A percentile compares a stretch with the other conserved stretches of the same genome.
These are phyloP conservation scores for Accipiter virgatus DNA, from an alignment of 2,113 vertebrate genomes.

Conservation along the genomic window DNA sequence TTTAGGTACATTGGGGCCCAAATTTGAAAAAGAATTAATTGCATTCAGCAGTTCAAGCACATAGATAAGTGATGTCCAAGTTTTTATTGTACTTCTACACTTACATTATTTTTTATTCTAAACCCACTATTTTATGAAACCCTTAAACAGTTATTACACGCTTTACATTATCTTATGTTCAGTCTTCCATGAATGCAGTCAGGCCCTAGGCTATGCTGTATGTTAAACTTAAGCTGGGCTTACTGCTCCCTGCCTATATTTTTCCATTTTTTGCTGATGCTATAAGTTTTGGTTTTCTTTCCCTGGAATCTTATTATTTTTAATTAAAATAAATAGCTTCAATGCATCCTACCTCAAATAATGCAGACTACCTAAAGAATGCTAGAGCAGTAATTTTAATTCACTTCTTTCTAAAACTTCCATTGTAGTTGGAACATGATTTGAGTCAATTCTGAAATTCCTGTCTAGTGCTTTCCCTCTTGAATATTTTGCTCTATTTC, in stretches of 20 bases:
- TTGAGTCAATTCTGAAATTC: background rate
- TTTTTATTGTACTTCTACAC: background rate
- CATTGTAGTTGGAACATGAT: background rate
- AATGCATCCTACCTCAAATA: background rate
- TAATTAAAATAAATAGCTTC: conserved; percentile 23
- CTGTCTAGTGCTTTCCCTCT: background rate
- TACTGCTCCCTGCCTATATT: background rate
- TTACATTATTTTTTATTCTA: background rate
- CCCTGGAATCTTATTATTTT: background rate
- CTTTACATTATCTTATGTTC: background rate
- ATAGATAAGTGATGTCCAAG: background rate
- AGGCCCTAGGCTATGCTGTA: background rate
- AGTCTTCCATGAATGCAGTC: background rate
- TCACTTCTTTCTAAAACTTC: background rate
- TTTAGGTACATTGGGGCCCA: background rate
- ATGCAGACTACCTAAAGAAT: background rate
- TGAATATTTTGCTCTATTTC: conserved; percentile 16
- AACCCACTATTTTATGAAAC: background rate
- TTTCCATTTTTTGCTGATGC: background rate
- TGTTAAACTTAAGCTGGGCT: background rate
- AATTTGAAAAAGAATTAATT: background rate
- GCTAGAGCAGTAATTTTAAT: background rate
- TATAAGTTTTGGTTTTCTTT: conserved; percentile 6
- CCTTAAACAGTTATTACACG: background rate
- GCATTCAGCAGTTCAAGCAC: background rate